Evolutionary conservation across 2,113 vertebrate genomes (phyloP).

Genomic region (Tachuris rubrigastra): DNA sequence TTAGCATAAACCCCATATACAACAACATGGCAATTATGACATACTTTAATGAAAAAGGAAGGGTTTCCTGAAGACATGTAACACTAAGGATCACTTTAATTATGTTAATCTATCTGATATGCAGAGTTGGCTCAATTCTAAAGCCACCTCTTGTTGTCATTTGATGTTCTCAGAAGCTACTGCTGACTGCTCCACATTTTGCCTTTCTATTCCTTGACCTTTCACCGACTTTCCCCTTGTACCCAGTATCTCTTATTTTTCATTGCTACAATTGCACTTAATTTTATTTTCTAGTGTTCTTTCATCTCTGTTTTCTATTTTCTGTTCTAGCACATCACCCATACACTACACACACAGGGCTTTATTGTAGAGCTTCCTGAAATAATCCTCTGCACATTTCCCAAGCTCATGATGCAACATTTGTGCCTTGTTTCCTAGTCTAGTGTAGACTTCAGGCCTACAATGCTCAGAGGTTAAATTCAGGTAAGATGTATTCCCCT

Average conservation of each 20-base stretch:
- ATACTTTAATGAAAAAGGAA: neutral
- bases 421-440: neutral
- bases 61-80: neutral
- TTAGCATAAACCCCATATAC: neutral
- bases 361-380: neutral
- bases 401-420: neutral
- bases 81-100: neutral
- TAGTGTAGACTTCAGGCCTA: neutral
- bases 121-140: neutral
- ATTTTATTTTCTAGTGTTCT: neutral
- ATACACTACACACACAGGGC: neutral
- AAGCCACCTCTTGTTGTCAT: neutral
- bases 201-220: neutral
- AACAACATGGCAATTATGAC: neutral
- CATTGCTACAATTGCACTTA: neutral
- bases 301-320: neutral
- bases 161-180: neutral
- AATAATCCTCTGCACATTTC: neutral
- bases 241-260: neutral
- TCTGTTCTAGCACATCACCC: neutral
- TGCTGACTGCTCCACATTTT: neutral
- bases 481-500: neutral
- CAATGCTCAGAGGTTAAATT: neutral
- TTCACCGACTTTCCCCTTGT: neutral
- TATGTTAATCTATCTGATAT: neutral